Evolutionary conservation across 2,113 vertebrate genomes (phyloP).

Genomic region (Apeltes quadracus): DNA sequence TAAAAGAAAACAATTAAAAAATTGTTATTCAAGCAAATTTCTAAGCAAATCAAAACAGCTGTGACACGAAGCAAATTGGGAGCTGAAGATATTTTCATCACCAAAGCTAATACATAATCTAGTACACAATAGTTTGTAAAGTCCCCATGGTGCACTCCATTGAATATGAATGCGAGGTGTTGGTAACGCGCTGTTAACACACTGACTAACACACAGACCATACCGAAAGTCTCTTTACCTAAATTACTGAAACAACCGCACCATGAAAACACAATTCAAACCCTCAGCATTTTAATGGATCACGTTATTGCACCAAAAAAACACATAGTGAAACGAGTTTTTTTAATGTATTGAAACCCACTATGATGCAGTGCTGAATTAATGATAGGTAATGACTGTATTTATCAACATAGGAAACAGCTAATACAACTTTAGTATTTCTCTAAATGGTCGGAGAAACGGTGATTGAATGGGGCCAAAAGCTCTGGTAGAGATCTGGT

Average conservation of each 20-base stretch:
- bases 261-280: constrained; percentile 6
- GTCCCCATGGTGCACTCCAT: not conserved
- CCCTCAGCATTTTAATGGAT: not conserved
- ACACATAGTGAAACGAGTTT: no score
- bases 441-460: not conserved
- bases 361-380: not conserved
- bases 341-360: not conserved
- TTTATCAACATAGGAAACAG: not conserved
- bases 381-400: not conserved
- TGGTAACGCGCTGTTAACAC: not conserved
- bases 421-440: no score
- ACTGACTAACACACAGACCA: constrained; percentile 18
- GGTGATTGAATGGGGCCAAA: not conserved
- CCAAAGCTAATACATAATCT: not conserved
- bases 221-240: constrained; percentile 19
- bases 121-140: not conserved
- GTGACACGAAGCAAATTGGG: not conserved
- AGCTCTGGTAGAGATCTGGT: not conserved
- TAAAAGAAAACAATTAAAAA: not conserved
- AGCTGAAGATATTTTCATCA: not conserved
- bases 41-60: not conserved
- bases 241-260: constrained; percentile 31
- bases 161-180: not conserved
- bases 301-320: not conserved
- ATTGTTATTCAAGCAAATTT: not conserved